These are phyloP conservation scores for Microtus obscurus DNA, from an alignment of 2,797 vertebrate genomes.

Conservation along the genomic window DNA sequence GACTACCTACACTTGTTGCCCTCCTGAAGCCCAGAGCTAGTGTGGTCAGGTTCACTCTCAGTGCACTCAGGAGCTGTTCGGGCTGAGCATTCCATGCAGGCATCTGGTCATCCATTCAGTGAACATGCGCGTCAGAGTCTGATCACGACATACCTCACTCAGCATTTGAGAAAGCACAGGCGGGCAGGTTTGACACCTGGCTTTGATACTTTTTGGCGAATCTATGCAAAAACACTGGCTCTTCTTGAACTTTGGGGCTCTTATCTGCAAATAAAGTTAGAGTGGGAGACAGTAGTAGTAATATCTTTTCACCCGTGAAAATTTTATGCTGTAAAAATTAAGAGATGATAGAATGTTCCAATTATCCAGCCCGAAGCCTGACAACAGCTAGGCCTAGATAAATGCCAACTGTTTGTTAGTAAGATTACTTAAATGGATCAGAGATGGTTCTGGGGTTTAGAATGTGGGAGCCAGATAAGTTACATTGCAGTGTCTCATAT, in stretches of 20 bases:
- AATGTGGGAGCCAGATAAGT: conserved; percentile 39
- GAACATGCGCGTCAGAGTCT: conserved; percentile 24
- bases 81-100: conserved; percentile 33
- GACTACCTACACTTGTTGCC: conserved; percentile 39
- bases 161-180: conserved; percentile 8
- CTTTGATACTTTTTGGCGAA: conserved; percentile 24
- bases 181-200: conserved; percentile 41
- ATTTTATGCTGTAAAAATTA: background rate
- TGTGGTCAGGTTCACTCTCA: conserved; percentile 16
- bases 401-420: conserved; percentile 32
- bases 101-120: conserved; percentile 69
- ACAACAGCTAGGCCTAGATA: background rate
- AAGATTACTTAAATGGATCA: background rate
- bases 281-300: background rate
- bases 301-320: background rate
- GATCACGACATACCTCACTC: background rate
- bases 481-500: background rate
- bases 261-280: background rate
- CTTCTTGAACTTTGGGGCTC: conserved; percentile 26
- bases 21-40: conserved; percentile 41
- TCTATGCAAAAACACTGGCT: conserved; percentile 20
- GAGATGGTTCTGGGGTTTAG: conserved; percentile 53
- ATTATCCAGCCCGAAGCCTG: background rate
- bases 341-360: conserved; percentile 37
- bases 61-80: conserved; percentile 7